These are phyloP conservation scores for Centropus unirufus DNA, from an alignment of 2,113 vertebrate genomes.

Conservation along the genomic window DNA sequence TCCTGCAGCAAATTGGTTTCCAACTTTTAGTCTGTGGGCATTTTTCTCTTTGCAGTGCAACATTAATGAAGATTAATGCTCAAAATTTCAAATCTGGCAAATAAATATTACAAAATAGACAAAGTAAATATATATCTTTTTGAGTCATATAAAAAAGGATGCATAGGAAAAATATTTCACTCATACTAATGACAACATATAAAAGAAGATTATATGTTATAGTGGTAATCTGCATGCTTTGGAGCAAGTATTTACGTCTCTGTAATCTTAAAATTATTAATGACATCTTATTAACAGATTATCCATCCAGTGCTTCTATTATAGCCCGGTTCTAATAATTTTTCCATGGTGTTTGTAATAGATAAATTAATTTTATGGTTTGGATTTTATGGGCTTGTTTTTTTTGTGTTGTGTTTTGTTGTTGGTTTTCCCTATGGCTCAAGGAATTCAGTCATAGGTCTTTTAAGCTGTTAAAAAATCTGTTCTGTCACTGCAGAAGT, in stretches of 20 bases:
- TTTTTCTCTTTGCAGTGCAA: constrained; percentile 30
- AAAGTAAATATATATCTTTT: background rate
- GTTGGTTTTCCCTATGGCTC: background rate
- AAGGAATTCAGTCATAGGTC: accelerated
- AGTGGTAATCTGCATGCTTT: background rate
- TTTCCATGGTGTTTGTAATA: background rate
- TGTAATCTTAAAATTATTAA: background rate
- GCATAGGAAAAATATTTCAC: background rate
- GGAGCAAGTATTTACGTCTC: background rate
- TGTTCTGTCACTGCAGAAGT: background rate
- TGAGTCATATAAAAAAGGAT: background rate
- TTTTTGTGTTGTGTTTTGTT: background rate
- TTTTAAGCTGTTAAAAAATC: background rate
- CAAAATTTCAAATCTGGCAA: background rate
- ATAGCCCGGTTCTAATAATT: background rate
- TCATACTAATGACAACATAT: background rate
- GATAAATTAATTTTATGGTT: background rate
- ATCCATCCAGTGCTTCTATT: background rate
- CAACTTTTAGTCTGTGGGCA: background rate
- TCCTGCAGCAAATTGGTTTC: constrained; percentile 35
- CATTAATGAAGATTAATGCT: constrained; percentile 38
- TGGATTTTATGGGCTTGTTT: background rate
- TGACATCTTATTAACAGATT: background rate
- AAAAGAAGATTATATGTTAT: background rate
- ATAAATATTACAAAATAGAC: background rate